Evolutionary conservation across 2,888 invertebrate species (phyloP).

Genomic region (Ceramica pisi): DNA sequence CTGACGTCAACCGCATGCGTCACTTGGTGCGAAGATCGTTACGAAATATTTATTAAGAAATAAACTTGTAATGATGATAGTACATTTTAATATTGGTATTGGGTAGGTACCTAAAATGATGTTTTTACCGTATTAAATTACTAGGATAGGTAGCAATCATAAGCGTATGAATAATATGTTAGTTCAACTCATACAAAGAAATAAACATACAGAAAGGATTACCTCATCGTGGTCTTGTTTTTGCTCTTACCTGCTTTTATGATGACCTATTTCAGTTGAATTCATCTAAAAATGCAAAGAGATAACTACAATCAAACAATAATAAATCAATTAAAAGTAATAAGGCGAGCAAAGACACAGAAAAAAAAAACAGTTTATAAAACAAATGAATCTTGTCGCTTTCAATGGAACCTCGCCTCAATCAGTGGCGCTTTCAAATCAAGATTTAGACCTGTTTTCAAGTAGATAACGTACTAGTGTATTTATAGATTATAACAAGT

Average conservation of each 20-base stretch:
- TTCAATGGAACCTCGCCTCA: conserved; percentile 19
- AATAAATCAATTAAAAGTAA: neutral
- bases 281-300: too few relatives aligned
- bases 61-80: neutral
- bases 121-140: neutral
- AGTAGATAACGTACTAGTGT: conserved; percentile 46
- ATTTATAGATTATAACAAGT: conserved; percentile 53
- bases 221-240: too few relatives aligned
- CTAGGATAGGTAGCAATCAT: too few relatives aligned
- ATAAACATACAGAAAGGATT: too few relatives aligned
- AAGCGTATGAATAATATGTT: too few relatives aligned
- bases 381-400: conserved; percentile 19
- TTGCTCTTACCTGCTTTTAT: too few relatives aligned
- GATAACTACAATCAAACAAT: neutral
- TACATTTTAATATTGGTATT: neutral
- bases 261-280: too few relatives aligned
- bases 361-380: neutral
- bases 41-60: neutral
- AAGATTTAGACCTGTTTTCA: conserved; percentile 64
- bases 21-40: conserved; percentile 16
- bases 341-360: neutral
- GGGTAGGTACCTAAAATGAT: neutral
- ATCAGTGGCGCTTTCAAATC: conserved; percentile 59
- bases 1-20: conserved; percentile 47
- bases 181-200: too few relatives aligned